Conservation (phyloP, 1,140 invertebrate species). For the Drosophila saltans region DNA sequence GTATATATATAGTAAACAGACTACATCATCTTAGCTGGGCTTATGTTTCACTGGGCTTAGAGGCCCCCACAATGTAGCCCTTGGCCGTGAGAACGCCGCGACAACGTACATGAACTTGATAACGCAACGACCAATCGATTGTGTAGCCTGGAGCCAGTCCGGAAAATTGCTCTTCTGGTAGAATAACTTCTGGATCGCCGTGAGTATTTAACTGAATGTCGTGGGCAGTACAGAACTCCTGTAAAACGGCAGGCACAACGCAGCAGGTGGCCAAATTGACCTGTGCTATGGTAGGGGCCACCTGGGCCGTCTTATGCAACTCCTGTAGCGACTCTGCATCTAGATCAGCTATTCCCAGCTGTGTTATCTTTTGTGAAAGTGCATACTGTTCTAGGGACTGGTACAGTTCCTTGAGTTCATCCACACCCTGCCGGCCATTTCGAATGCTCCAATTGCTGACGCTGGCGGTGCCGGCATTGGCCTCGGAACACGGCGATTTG, state of each 20-base stretch:
- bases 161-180: conserved; percentile 62
- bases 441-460: conserved; percentile 83
- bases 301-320: conserved; percentile 90
- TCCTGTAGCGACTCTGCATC: conserved; percentile 90
- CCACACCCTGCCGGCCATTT: conserved; percentile 75
- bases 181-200: conserved; percentile 93
- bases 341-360: conserved; percentile 95
- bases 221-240: conserved; percentile 94
- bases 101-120: conserved; percentile 94
- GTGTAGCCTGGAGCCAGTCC: conserved; percentile 63
- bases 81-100: conserved; percentile 94
- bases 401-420: conserved; percentile 86
- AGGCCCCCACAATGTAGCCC: conserved; percentile 87
- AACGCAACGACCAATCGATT: conserved; percentile 89
- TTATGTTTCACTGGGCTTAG: conserved; percentile 45
- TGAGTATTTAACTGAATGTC: conserved; percentile 97
- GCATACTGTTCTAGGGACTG: conserved; percentile 70
- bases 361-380: conserved; percentile 84
- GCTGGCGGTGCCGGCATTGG: not conserved
- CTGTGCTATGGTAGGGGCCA: conserved; percentile 96
- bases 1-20: conserved; percentile 57
- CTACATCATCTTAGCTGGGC: conserved; percentile 25
- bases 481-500: conserved; percentile 46
- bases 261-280: conserved; percentile 98
- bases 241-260: conserved; percentile 95